Evolutionary conservation across 2,797 vertebrate genomes (phyloP), one percentile per base, ranked within the genome.

Genomic region (Acipenser oxyrinchus): DNA sequence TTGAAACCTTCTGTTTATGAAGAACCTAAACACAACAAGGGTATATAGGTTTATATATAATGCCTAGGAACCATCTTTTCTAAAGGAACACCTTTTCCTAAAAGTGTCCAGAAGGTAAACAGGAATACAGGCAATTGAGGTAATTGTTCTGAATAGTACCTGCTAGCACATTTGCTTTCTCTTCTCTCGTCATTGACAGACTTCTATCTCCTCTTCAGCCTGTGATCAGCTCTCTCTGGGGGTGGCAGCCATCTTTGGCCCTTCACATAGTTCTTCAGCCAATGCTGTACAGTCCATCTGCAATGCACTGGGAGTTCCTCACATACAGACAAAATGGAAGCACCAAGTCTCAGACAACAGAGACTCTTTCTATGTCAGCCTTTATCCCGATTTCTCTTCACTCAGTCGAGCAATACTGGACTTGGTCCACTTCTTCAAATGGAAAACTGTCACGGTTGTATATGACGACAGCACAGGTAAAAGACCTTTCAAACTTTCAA

Each of bases 261-360:
- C 96, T n/a, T 96, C 96, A 6, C 96, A 99, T 80, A 99, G 96
- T 78, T 98, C 96, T 37, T 99, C 96, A 0, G 96, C 96, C 50
- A 99, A 98, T 0, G 96, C 96, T 0, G 96, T 99, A 67, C 96
- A 99, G 84, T 99, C 96, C 79, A 99, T 99, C 84, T 99, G 96
- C 81, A 98, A 99, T 0, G 96, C 96, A 6, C 77, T 99, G 74
- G 96, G 96, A 10, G 96, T 99, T 73, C 96, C 96, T 55, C 96
- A 98, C 75, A 98, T 99, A 78, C 96, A 99, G 89, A 99, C 96
- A 59, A 95, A 95, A 77, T 99, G 96, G 96, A 99, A 98, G 81
- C 95, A 98, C 86, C 96, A 99, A 76, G 95, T 98, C 68, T 98
- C 95, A 3, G 95, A 98, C 91, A 99, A 98, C 92, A 94, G 93